Base-by-base conservation (phyloP, 2,113 vertebrate species). In the Myrmecobius fasciatus region DNA sequence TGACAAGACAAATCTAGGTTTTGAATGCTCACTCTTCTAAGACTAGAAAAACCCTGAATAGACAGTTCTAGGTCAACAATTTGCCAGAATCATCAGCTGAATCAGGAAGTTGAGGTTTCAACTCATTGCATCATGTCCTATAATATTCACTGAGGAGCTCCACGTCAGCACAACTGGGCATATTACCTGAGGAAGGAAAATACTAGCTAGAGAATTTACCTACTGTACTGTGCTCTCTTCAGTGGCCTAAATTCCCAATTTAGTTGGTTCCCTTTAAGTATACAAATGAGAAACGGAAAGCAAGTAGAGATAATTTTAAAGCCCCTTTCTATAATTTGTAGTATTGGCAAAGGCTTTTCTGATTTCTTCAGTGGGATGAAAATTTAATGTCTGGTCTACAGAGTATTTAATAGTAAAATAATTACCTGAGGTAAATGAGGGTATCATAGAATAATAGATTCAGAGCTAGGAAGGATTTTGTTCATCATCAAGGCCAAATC, bases 81-180 rank as follows among this genome's bases (percentile, higher is more conserved):
- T 96, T 98, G 93, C 96, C 94, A 97, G 97, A 96, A 98, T 97
- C 96, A 97, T 95, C 97, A 97, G 95, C 96, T 98, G 95, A 98
- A 97, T 97, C 95, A 96, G 97, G 96, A 96, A 89, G 92, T 89
- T 93, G 96, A 96, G 96, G 95, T 96, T 95, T 97, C 96, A 91
- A 83, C 92, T 97, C 93, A 48, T n/a, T 96, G 95, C 93, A 97
- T 93, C 75, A 25, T 96, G 94, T 93, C 96, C 96, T 94, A 94
- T 17, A 52, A 91, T 89, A 83, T 91, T 90, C 94, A 95, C 95
- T 60, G 25, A 95, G 92, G 96, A 97, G 89, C 51, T 90, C 91
- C 96, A 1, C 43, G 60, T 97, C 97, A 97, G 98, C 97, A 98
- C 92, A 97, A 97, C 52, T 2, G 26, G 22, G n/a, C 0, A 17